Conservation (phyloP, 2,113 vertebrate genomes). For the Xiphias gladius region DNA sequence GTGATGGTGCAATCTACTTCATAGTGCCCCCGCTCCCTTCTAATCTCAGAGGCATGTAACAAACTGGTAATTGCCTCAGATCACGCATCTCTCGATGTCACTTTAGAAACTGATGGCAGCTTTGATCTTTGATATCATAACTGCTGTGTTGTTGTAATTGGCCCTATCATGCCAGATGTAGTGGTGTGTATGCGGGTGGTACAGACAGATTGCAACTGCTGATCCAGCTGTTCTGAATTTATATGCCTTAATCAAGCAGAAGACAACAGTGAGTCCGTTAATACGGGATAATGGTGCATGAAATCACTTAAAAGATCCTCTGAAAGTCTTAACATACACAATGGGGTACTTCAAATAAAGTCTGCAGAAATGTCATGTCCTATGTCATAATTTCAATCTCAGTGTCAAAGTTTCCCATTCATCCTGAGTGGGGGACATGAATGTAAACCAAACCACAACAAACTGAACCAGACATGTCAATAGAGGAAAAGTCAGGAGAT, state of each 20-base stretch:
- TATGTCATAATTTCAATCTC: not conserved
- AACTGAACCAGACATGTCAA: not conserved
- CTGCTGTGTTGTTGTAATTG: conserved; percentile 58
- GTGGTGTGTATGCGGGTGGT: conserved; percentile 3
- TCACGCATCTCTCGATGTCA: conserved; percentile 51
- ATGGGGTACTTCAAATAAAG: not conserved
- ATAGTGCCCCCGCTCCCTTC: conserved; percentile 24
- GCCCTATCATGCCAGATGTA: conserved; percentile 41
- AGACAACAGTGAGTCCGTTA: not conserved
- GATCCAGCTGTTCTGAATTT: conserved; percentile 43
- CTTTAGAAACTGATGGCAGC: conserved; percentile 62
- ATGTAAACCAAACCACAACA: not conserved
- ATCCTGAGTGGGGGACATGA: not conserved
- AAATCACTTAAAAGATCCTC: conserved; percentile 15
- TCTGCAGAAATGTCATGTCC: not conserved
- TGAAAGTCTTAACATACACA: not conserved
- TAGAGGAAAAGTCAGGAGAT: not conserved
- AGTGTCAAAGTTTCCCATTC: not conserved
- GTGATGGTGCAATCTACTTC: conserved; percentile 54
- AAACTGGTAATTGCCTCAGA: conserved; percentile 60
- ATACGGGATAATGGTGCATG: conserved; percentile 25
- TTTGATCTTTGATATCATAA: conserved; percentile 74
- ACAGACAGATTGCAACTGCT: conserved; percentile 36
- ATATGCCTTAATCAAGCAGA: conserved; percentile 35
- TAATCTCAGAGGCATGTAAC: conserved; percentile 60